These are phyloP conservation scores for Aphelenchoides besseyi DNA, from an alignment of 1,140 invertebrate genomes.

Conservation along the genomic window DNA sequence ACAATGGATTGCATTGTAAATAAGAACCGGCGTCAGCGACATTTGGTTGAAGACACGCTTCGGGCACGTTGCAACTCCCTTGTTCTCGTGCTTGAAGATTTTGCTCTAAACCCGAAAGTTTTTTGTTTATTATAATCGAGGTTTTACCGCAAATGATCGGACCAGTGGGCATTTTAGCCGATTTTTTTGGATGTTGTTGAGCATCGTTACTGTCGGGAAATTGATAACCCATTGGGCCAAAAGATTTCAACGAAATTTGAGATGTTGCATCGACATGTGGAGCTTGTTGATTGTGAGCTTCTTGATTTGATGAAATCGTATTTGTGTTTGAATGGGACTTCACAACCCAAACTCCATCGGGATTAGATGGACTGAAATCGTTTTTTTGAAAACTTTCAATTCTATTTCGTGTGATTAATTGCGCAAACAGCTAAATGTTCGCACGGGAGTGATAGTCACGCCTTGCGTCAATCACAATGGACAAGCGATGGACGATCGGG, in stretches of 20 bases:
- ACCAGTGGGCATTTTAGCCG: constrained; percentile 23
- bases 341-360: constrained; percentile 60
- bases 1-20: constrained; percentile 48
- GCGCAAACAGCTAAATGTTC: too few relatives aligned
- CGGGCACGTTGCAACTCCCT: constrained; percentile 44
- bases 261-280: constrained; percentile 7
- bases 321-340: constrained; percentile 42
- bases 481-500: background rate
- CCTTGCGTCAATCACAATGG: too few relatives aligned
- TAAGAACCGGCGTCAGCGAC: constrained; percentile 44
- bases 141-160: constrained; percentile 47
- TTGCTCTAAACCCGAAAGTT: constrained; percentile 27
- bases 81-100: constrained; percentile 43
- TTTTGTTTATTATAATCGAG: constrained; percentile 25
- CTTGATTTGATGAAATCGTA: constrained; percentile 1
- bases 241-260: background rate
- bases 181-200: constrained; percentile 50
- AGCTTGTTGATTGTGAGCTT: constrained; percentile 30
- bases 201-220: constrained; percentile 22
- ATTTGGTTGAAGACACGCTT: constrained; percentile 58
- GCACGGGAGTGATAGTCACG: too few relatives aligned
- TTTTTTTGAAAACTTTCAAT: too few relatives aligned
- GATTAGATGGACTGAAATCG: constrained; percentile 43
- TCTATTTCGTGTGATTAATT: too few relatives aligned
- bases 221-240: background rate